Evolutionary conservation across 2,888 invertebrate genomes (phyloP).

Genomic region (Meteorus cinctellus): DNA sequence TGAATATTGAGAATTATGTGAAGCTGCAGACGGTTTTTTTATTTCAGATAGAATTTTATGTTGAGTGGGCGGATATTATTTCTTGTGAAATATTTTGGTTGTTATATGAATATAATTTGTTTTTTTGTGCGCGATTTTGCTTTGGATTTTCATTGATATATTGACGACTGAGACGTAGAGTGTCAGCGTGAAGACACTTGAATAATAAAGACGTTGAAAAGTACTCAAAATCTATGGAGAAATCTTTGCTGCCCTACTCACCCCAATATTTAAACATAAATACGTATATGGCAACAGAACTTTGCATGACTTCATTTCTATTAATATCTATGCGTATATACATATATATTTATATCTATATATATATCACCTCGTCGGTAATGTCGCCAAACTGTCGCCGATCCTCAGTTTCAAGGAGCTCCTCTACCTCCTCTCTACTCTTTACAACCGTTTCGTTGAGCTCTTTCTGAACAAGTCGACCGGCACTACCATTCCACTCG

Average conservation of each 20-base stretch:
- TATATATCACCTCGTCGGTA: constrained; percentile 83
- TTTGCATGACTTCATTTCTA: constrained; percentile 1
- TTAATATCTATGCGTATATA: constrained; percentile 8
- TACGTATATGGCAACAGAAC: constrained; percentile 3
- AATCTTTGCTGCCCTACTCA: not conserved
- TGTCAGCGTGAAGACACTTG: not conserved
- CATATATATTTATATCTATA: constrained; percentile 10
- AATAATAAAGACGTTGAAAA: not conserved
- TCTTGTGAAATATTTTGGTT: not conserved
- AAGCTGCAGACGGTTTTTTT: no score
- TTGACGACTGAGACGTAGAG: not conserved
- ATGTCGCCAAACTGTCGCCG: constrained; percentile 88
- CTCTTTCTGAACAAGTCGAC: constrained; percentile 85
- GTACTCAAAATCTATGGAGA: not conserved
- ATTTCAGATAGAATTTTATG: no score
- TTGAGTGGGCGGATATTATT: no score
- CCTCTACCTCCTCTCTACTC: constrained; percentile 88
- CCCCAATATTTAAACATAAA: not conserved
- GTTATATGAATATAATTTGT: not conserved
- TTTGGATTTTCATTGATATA: not conserved
- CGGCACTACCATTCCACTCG: constrained; percentile 67
- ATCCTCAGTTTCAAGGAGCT: constrained; percentile 89
- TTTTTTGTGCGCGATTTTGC: not conserved
- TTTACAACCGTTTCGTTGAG: constrained; percentile 86
- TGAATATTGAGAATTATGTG: no score